These are phyloP conservation scores for Tanaodytes sp. DNA, from an alignment of 2,888 invertebrate species.

Conservation along the genomic window DNA sequence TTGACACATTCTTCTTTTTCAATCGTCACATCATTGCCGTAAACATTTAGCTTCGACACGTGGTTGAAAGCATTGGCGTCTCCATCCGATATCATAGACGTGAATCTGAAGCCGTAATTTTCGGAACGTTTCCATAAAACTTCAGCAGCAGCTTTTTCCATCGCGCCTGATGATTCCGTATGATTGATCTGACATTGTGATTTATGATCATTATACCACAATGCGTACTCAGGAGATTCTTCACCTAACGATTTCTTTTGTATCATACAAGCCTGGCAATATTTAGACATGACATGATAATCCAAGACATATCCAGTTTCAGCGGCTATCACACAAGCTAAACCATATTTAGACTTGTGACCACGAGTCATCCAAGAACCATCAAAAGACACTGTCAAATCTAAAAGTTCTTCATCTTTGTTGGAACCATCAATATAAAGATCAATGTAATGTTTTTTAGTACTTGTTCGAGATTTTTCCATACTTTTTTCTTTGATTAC, in stretches of 20 bases:
- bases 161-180: conserved; percentile 1
- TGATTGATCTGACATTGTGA: conserved; percentile 8
- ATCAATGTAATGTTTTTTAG: conserved; percentile 12
- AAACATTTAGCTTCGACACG: neutral
- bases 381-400: conserved; percentile 22
- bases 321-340: conserved; percentile 21
- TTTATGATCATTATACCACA: conserved; percentile 21
- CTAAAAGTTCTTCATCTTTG: conserved; percentile 1
- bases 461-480: conserved; percentile 10
- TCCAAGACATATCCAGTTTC: conserved; percentile 17
- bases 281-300: conserved; percentile 24
- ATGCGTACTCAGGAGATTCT: conserved; percentile 10
- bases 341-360: conserved; percentile 23
- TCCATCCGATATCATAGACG: conserved; percentile 22
- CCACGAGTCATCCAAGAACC: conserved; percentile 20
- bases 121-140: conserved; percentile 2
- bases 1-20: no score
- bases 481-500: conserved; percentile 6
- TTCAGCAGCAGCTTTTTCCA: conserved; percentile 11
- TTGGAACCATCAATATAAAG: neutral
- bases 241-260: conserved; percentile 1
- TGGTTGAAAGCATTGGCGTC: conserved; percentile 11
- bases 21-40: conserved; percentile 9
- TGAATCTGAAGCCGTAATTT: neutral
- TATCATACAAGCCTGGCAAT: conserved; percentile 2